Conservation (phyloP, 2,888 invertebrate species). For the Diaperis boleti region DNA sequence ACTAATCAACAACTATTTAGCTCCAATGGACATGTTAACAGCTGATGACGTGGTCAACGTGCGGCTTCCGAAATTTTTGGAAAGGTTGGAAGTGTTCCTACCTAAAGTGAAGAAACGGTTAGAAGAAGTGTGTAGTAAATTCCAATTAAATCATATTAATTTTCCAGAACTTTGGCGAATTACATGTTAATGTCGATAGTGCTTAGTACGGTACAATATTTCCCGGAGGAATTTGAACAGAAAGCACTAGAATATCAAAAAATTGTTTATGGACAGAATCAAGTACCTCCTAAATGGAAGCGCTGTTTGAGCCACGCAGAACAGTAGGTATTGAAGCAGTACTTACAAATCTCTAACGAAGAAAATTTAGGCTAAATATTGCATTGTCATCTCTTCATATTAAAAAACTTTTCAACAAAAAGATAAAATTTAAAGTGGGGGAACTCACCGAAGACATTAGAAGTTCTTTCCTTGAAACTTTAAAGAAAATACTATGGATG, state of each 20-base stretch:
- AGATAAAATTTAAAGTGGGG: slow-evolving; percentile 41
- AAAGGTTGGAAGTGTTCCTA: slow-evolving; percentile 43
- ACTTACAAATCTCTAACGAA: no score
- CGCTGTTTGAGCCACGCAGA: slow-evolving; percentile 8
- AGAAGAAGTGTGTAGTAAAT: background rate
- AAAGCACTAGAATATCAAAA: slow-evolving; percentile 35
- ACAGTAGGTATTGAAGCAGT: slow-evolving; percentile 3
- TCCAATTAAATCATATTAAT: no score
- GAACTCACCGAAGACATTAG: slow-evolving; percentile 49
- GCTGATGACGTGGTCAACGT: slow-evolving; percentile 22
- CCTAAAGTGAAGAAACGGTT: slow-evolving; percentile 31
- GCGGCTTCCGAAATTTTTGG: slow-evolving; percentile 38
- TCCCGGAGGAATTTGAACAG: slow-evolving; percentile 45
- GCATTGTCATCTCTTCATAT: slow-evolving; percentile 36
- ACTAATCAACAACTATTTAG: slow-evolving; percentile 36
- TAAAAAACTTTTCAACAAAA: slow-evolving; percentile 44
- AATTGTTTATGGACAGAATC: slow-evolving; percentile 16
- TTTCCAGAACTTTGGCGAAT: slow-evolving; percentile 44
- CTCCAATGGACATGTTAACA: slow-evolving; percentile 35
- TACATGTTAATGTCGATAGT: slow-evolving; percentile 48
- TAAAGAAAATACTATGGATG: slow-evolving; percentile 51
- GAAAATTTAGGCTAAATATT: slow-evolving; percentile 15
- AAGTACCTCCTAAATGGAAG: slow-evolving; percentile 26
- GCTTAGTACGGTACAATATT: slow-evolving; percentile 25
- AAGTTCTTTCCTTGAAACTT: slow-evolving; percentile 44